Base-by-base conservation (phyloP, 2,113 vertebrate genomes). In the Larimichthys polyactis region DNA sequence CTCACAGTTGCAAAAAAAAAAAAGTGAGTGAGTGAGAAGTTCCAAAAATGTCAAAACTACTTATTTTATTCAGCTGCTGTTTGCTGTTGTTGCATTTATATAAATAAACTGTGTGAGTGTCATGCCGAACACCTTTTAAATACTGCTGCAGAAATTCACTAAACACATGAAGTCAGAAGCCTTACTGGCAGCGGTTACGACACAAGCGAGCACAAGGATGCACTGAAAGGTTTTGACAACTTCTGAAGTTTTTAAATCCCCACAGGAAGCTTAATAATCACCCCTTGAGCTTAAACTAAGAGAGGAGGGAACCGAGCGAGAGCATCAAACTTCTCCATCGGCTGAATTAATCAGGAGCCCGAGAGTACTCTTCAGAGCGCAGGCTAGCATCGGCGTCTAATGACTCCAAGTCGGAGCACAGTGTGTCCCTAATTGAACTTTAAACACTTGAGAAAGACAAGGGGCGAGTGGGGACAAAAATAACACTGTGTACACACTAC, bases 331-430 rank as follows among this genome's bases (percentile, higher is more conserved):
- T 79, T 81, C 67, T 89, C 67, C 86, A 82, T 82, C 69, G 64
- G 66, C 64, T 88, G 87, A 91, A 90, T 90, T 89, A 93, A 93
- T 92, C 75, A 88, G 71, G 66, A 89, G 73, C 43, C 74, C 57
- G 46, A 54, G 64, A 86, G 87, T 19, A 27, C 78, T 90, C 73
- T 64, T 75, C 75, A 71, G 60, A 52, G 46, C 9, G 29, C 58
- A 36, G 73, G 71, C 54, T 54, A 66, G 74, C 66, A 70, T 89
- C 79, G 71, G 71, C 32, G 5, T 82, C 78, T 75, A 88, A 87
- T 88, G 81, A 82, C 73, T 90, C 59, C 10, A 16, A 83, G 75
- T 82, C 43, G 24, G 52, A 63, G 78, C 73, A 78, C 83, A 85
- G 44, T 1, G 24, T 66, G 72, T 89, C 78, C 83, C 73, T 76